Base-by-base conservation (phyloP, 2,888 invertebrate genomes). In the Caradrina clavipalpis region DNA sequence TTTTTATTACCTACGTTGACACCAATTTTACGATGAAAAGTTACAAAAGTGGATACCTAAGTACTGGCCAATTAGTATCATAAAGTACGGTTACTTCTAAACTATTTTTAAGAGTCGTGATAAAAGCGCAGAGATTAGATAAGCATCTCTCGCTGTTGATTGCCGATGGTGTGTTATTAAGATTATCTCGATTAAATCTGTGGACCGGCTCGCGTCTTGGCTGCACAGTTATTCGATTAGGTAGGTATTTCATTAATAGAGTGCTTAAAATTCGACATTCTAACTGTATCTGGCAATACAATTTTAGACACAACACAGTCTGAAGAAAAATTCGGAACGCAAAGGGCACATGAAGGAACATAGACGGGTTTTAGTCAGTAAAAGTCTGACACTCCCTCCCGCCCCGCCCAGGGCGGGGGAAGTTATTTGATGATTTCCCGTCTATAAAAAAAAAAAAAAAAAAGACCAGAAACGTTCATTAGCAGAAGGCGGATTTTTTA, bases 161-260 rank as follows among this genome's bases (percentile, higher is more conserved):
- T 84, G 77, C 80, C 76, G 81, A 86, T 85, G 85, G 77, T 81
- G 82, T 79, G 78, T 81, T 85, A 87, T 87, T 88, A 87, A 81
- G 85, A 88, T 86, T 84, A 89, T 88, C 85, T 86, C 72, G 58
- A 78, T 75, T 72, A 75, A 80, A 86, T 82, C 78, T 71, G 53
- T 53, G 53, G 63, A 70, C 65, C 60, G 57, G 56, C 62, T 64
- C 59, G 39, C 59, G 39, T 54, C 76, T 78, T 67, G 59, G 35
- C 26, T 80, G 66, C 73, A 63, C 73, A 76, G 60, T 66, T 67
- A 79, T 78, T 60, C 47, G 19, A 47, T 78, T 73, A 57, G 17
- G 45, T 45, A 17, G n/a, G 21, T 22, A 60, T 70, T 76, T 54
- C 39, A 72, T 21, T 53, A 58, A 51, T 47, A 58, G 49, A 15